phyloP scores from a whole-genome alignment of 2,888 invertebrate species.

The Stenichneumon culpator region DNA sequence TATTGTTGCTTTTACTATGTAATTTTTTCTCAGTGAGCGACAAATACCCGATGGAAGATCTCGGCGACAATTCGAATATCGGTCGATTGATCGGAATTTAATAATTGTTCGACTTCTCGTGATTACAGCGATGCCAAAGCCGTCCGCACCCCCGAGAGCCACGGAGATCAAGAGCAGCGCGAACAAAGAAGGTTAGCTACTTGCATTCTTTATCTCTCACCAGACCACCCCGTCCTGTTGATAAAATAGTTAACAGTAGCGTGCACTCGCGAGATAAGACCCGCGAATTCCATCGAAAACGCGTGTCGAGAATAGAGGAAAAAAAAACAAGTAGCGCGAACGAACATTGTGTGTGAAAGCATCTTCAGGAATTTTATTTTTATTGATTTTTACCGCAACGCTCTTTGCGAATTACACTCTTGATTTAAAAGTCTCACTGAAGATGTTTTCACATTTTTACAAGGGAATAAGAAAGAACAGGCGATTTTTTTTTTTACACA shows the following conservation, averaged over 20 bases:
- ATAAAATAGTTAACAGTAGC: slow-evolving; percentile 21
- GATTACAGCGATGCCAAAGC: slow-evolving; percentile 93
- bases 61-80: background rate
- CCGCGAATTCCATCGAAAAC: background rate
- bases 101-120: background rate
- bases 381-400: no score
- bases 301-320: background rate
- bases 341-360: background rate
- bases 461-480: slow-evolving; percentile 6
- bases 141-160: slow-evolving; percentile 93
- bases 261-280: background rate
- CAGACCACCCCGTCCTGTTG: background rate
- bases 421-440: no score
- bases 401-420: no score
- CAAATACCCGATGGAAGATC: background rate
- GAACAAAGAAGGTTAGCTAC: slow-evolving; percentile 90
- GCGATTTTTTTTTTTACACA: background rate
- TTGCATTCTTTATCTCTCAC: slow-evolving; percentile 3
- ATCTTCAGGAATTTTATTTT: no score
- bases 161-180: slow-evolving; percentile 92
- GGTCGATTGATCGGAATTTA: background rate
- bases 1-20: no score
- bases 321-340: slow-evolving; percentile 2
- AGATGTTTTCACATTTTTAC: no score
- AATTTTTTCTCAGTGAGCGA: no score